phyloP scores from a whole-genome alignment of 2,797 vertebrate species.

The Poeciliopsis presidionis region DNA sequence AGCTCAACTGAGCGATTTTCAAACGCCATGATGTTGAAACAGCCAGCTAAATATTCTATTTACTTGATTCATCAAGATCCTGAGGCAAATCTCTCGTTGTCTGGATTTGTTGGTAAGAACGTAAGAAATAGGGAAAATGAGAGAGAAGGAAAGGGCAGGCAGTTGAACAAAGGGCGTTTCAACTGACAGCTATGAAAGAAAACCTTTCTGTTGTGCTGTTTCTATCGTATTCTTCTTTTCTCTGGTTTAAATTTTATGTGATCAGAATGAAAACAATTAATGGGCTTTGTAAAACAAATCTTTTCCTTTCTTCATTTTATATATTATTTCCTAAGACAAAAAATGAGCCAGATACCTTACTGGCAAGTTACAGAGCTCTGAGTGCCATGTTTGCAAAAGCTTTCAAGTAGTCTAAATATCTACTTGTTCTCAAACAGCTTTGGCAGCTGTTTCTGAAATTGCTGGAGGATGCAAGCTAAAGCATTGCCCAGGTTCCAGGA shows the following conservation, averaged over 20 bases:
- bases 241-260: slow-evolving; percentile 9
- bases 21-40: slow-evolving; percentile 61
- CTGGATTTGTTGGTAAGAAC: slow-evolving; percentile 21
- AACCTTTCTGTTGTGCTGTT: slow-evolving; percentile 18
- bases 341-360: slow-evolving; percentile 52
- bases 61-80: slow-evolving; percentile 65
- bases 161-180: slow-evolving; percentile 41
- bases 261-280: background rate
- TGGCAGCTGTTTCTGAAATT: slow-evolving; percentile 76
- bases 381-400: slow-evolving; percentile 62
- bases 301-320: slow-evolving; percentile 21
- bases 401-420: slow-evolving; percentile 67
- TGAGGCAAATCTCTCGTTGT: slow-evolving; percentile 46
- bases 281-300: slow-evolving; percentile 37
- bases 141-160: slow-evolving; percentile 25
- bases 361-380: slow-evolving; percentile 47
- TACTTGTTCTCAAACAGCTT: slow-evolving; percentile 67
- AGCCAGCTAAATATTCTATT: slow-evolving; percentile 68
- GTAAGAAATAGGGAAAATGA: slow-evolving; percentile 23
- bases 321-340: slow-evolving; percentile 34
- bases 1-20: slow-evolving; percentile 66
- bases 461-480: slow-evolving; percentile 48
- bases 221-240: slow-evolving; percentile 27
- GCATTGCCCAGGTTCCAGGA: slow-evolving; percentile 64
- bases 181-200: slow-evolving; percentile 30